A percentile compares a stretch with the other conserved stretches of the same genome.
Conservation (phyloP, 2,113 vertebrate genomes). For the Cephalopholis sonnerati region DNA sequence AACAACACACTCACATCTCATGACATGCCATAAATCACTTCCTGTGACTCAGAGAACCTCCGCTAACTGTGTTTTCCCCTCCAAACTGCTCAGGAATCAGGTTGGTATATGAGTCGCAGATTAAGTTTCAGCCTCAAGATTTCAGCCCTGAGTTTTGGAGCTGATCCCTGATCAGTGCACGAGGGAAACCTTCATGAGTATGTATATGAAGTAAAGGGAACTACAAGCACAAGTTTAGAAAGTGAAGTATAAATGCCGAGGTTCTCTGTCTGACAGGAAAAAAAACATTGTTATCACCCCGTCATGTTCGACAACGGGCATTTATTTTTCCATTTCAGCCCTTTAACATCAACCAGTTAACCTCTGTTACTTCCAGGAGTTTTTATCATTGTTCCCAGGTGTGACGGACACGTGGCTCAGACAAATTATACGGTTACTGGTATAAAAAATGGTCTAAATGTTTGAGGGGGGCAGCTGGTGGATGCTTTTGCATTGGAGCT, state of each 20-base stretch:
- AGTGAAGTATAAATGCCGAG: conserved; percentile 10
- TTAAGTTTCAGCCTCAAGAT: background rate
- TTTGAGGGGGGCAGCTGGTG: background rate
- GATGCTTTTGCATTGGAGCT: background rate
- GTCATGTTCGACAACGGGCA: conserved; percentile 29
- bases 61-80: background rate
- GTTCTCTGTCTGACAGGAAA: conserved; percentile 47
- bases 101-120: background rate
- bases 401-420: background rate
- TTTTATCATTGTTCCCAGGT: background rate
- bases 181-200: background rate
- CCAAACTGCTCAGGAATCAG: conserved; percentile 27
- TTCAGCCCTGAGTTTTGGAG: background rate
- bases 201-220: background rate
- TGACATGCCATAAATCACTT: conserved; percentile 42
- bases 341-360: conserved; percentile 27
- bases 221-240: conserved; percentile 65
- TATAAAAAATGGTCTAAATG: background rate
- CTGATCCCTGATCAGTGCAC: conserved; percentile 39
- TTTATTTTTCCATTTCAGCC: conserved; percentile 46
- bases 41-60: conserved; percentile 59
- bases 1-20: conserved; percentile 36
- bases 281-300: background rate
- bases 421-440: background rate
- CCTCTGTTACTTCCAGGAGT: conserved; percentile 6